phyloP scores from a whole-genome alignment of 2,797 vertebrate genomes.

The Limnodromus scolopaceus region DNA sequence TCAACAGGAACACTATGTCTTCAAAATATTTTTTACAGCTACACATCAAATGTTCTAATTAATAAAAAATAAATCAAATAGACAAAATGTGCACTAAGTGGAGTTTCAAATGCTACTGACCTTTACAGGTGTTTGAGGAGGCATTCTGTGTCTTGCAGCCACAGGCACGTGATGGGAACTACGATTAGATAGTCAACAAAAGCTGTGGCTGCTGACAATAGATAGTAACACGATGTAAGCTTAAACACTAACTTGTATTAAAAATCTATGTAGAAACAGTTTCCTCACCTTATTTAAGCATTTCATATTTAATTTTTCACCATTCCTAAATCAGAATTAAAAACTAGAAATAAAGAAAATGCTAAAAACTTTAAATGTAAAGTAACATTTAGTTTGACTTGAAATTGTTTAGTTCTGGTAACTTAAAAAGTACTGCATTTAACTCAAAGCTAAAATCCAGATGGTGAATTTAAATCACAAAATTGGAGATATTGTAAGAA shows the following conservation, averaged over 20 bases:
- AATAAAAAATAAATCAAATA: constrained; percentile 6
- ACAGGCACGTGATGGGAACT: not conserved
- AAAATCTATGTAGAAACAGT: accelerated
- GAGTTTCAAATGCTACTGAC: constrained; percentile 13
- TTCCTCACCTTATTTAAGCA: not conserved
- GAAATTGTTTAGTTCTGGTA: not conserved
- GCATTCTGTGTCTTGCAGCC: not conserved
- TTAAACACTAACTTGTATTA: not conserved
- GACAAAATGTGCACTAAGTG: not conserved
- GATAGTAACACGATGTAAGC: not conserved
- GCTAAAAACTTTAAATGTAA: not conserved
- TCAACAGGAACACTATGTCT: not conserved
- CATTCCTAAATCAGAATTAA: not conserved
- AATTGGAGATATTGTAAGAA: not conserved
- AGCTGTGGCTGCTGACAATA: not conserved
- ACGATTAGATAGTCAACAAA: not conserved
- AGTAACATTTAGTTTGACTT: not conserved
- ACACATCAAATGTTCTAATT: constrained; percentile 27
- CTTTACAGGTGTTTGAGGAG: not conserved
- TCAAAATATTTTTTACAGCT: constrained; percentile 11
- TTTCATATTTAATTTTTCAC: not conserved
- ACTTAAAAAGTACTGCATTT: not conserved
- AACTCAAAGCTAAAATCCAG: not conserved
- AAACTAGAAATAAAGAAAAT: not conserved
- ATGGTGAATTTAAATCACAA: not conserved